Percentiles rank a stretch among this genome's conserved stretches.
Evolutionary conservation across 2,888 invertebrate species (phyloP).

Genomic region (Nymphalis polychloros): DNA sequence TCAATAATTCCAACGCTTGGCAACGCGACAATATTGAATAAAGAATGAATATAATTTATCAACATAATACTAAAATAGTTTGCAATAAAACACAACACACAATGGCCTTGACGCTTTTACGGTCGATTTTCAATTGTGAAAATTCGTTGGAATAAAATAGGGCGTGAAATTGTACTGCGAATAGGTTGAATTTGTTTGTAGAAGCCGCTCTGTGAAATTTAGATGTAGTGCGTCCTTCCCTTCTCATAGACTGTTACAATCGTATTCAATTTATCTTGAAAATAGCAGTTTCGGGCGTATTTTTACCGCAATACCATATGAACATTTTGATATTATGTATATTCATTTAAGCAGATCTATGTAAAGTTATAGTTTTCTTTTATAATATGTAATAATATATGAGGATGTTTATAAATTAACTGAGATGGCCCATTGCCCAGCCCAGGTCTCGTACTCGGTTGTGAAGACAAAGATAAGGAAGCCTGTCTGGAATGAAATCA

Average conservation of each 20-base stretch:
- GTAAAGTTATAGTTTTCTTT: no score
- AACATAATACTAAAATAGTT: constrained; percentile 62
- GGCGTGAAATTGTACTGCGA: constrained; percentile 74
- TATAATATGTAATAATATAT: no score
- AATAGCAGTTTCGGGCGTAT: constrained; percentile 14
- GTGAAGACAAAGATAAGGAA: no score
- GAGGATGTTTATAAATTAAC: no score
- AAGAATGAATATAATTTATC: constrained; percentile 66
- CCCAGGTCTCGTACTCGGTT: no score
- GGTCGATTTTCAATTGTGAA: constrained; percentile 70
- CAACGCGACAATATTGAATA: constrained; percentile 61
- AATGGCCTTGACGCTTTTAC: constrained; percentile 60
- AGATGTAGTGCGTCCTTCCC: constrained; percentile 58
- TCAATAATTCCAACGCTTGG: constrained; percentile 31
- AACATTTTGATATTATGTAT: no score
- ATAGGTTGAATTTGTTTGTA: constrained; percentile 76
- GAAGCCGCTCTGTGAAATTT: constrained; percentile 65
- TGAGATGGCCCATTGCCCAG: no score
- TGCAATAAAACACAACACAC: constrained; percentile 64
- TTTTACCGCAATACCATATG: constrained; percentile 1
- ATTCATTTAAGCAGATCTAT: no score
- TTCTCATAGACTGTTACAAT: constrained; percentile 50
- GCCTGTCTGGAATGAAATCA: no score
- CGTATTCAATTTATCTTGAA: constrained; percentile 28
- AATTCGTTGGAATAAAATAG: constrained; percentile 74